Evolutionary conservation across 2,888 invertebrate species (phyloP).

Genomic region (Crepidodera aurea): DNA sequence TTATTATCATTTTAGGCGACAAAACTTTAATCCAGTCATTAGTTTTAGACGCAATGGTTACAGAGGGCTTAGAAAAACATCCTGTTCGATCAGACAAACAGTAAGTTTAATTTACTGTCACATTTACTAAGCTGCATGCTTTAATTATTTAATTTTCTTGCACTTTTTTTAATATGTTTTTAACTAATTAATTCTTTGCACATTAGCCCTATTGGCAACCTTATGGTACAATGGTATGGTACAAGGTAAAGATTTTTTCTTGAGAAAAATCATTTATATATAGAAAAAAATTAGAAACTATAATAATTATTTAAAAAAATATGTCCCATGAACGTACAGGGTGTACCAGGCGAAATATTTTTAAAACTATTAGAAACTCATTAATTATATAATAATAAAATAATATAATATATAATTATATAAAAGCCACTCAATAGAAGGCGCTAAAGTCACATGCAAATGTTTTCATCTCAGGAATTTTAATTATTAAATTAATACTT

Average conservation of each 20-base stretch:
- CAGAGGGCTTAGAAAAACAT: slow-evolving; percentile 79
- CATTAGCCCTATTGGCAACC: slow-evolving; percentile 94
- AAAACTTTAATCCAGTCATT: slow-evolving; percentile 89
- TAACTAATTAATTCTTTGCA: slow-evolving; percentile 68
- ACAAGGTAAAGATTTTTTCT: slow-evolving; percentile 77
- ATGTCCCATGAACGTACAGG: no score
- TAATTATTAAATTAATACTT: no score
- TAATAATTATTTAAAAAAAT: not conserved
- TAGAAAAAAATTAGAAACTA: slow-evolving; percentile 13
- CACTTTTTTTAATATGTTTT: slow-evolving; percentile 42
- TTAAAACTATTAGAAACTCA: no score
- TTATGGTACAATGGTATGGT: slow-evolving; percentile 86
- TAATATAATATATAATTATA: no score
- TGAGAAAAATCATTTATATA: slow-evolving; percentile 43
- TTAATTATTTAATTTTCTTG: slow-evolving; percentile 37
- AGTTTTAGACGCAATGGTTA: slow-evolving; percentile 89
- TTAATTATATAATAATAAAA: no score
- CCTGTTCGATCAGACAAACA: slow-evolving; percentile 73
- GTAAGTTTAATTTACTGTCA: slow-evolving; percentile 68
- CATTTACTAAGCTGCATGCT: slow-evolving; percentile 28
- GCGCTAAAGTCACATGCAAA: no score
- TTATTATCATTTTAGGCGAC: slow-evolving; percentile 77
- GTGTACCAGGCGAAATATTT: no score
- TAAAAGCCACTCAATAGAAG: no score
- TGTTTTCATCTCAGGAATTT: no score